phyloP scores from a whole-genome alignment of 1,140 invertebrate species.

The Triops longicaudatus region DNA sequence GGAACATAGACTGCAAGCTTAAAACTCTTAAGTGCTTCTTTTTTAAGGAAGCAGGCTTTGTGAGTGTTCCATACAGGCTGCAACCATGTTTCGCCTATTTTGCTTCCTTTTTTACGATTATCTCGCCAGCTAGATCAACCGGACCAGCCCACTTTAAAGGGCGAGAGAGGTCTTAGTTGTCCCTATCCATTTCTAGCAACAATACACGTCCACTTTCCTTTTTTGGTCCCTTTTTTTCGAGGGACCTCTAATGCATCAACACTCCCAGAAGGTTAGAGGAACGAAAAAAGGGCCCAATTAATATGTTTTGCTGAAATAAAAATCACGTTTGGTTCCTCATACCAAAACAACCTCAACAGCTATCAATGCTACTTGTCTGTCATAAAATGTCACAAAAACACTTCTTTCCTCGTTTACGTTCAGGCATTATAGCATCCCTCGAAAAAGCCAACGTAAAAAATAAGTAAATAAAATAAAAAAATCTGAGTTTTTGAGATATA shows the following conservation, averaged over 20 bases:
- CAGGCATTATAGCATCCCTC: not conserved
- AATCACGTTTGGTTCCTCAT: not conserved
- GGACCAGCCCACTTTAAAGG: conserved; percentile 1
- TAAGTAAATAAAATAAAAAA: too few species aligned
- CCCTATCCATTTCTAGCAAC: not conserved
- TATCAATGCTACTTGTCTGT: not conserved
- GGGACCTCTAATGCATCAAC: too few species aligned
- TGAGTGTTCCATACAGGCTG: not conserved
- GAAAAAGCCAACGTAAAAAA: not conserved
- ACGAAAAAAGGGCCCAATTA: not conserved
- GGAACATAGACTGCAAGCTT: not conserved
- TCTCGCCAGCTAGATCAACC: conserved; percentile 10
- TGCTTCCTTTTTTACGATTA: not conserved
- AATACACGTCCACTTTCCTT: not conserved
- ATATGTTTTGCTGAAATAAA: not conserved
- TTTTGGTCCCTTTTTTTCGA: not conserved
- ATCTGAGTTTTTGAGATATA: too few species aligned
- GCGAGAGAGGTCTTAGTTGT: not conserved
- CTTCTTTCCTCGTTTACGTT: not conserved
- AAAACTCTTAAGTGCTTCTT: not conserved
- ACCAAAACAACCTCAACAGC: not conserved
- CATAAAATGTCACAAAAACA: not conserved
- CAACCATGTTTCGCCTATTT: not conserved
- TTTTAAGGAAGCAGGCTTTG: not conserved
- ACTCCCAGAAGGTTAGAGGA: too few species aligned